Evolutionary conservation across 92 coral and sea anemone species (phyloP).

Genomic region (Micromussa lordhowensis): DNA sequence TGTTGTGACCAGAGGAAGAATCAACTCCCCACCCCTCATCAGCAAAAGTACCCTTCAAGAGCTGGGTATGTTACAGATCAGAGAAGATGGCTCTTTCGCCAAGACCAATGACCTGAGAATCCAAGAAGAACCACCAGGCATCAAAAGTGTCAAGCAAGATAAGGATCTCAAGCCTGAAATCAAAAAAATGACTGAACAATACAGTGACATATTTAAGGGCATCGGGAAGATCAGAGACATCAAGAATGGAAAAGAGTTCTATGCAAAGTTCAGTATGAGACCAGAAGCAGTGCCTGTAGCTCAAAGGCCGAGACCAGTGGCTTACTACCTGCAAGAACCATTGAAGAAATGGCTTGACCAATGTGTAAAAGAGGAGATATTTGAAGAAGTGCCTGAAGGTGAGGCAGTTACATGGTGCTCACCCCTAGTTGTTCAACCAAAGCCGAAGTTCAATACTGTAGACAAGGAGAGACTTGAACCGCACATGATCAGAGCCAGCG

Average conservation of each 20-base stretch:
- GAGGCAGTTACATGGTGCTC: too few relatives aligned
- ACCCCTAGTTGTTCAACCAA: too few relatives aligned
- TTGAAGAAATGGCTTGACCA: conserved; percentile 56
- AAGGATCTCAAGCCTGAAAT: conserved; percentile 8
- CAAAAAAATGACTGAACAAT: conserved; percentile 21
- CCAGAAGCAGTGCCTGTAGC: too few relatives aligned
- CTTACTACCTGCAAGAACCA: conserved; percentile 64
- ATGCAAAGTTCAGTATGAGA: too few relatives aligned
- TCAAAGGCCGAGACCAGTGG: conserved; percentile 59
- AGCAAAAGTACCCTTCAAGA: conserved; percentile 49
- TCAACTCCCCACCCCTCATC: conserved; percentile 60
- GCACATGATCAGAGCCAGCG: conserved; percentile 75
- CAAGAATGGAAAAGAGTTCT: conserved; percentile 60
- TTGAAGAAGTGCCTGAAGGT: too few relatives aligned
- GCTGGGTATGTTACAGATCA: conserved; percentile 56
- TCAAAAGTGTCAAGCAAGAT: conserved; percentile 30
- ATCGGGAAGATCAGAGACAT: conserved; percentile 73
- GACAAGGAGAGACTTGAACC: conserved; percentile 67
- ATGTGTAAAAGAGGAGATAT: conserved; percentile 60
- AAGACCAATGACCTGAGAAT: conserved; percentile 50
- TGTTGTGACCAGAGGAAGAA: conserved; percentile 48
- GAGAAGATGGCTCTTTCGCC: conserved; percentile 54
- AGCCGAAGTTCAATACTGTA: too few relatives aligned
- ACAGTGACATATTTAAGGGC: conserved; percentile 49
- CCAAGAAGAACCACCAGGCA: conserved; percentile 20